Evolutionary conservation across 2,113 vertebrate species (phyloP).

Genomic region (Abramis brama): DNA sequence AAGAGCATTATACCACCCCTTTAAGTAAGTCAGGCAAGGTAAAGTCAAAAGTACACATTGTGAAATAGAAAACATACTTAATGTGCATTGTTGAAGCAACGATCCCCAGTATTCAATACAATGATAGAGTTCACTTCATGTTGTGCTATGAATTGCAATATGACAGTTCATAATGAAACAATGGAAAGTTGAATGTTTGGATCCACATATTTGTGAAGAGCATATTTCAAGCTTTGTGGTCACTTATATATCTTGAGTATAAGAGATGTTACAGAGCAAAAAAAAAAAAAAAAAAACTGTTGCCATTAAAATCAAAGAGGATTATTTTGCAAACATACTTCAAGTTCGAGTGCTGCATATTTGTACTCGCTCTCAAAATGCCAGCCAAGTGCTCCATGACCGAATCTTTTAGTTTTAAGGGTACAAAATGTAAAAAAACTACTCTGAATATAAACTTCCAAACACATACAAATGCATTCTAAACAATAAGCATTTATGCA

Average conservation of each 20-base stretch:
- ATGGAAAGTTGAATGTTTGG: background rate
- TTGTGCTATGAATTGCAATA: too few relatives aligned
- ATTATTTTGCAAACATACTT: background rate
- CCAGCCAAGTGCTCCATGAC: background rate
- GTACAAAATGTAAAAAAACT: too few relatives aligned
- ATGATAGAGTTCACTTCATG: too few relatives aligned
- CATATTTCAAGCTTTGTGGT: background rate
- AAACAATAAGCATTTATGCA: background rate
- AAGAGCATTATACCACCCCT: too few relatives aligned
- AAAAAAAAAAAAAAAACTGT: background rate
- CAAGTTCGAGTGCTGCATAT: conserved; percentile 6
- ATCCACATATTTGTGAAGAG: background rate
- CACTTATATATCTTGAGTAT: background rate
- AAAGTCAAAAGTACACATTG: background rate
- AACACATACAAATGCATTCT: background rate
- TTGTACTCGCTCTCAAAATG: background rate
- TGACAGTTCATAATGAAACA: too few relatives aligned
- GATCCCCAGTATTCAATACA: background rate
- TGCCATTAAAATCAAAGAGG: background rate
- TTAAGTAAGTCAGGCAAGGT: background rate
- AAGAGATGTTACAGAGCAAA: background rate
- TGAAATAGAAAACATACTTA: background rate
- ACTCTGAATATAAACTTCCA: background rate
- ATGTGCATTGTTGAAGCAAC: background rate
- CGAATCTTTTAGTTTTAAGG: background rate